Evolutionary conservation across 2,888 invertebrate genomes (phyloP), one percentile per base, ranked within the genome.

Genomic region (Arrhopalites spinosus): DNA sequence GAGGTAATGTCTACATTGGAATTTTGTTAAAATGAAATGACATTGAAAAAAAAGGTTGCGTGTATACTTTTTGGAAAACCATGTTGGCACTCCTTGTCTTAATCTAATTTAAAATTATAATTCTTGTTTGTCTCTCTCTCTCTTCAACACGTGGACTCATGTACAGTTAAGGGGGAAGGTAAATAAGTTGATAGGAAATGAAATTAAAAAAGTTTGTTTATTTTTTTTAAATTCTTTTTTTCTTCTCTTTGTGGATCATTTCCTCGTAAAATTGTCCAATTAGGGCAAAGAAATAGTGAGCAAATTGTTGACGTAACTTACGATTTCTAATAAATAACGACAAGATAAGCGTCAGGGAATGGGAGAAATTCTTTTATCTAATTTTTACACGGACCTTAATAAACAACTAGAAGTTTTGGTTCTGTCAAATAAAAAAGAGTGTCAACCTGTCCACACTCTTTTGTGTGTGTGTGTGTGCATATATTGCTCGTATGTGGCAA

Each of bases 51-150:
- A n/a, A n/a, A n/a, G n/a, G n/a, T n/a, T n/a, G n/a, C n/a, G n/a
- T n/a, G n/a, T n/a, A n/a, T n/a, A n/a, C n/a, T n/a, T n/a, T n/a
- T n/a, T n/a, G n/a, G 11, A 59, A 25, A 20, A 20, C 5, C 53
- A 2, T 20, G 59, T 11, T 20, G 23, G 20, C 59, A 59, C 59
- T 59, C 66, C 45, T 23, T 45, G 43, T 66, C 66, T 36, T 43
- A 66, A 43, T 66, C 45, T 66, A 66, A 66, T 66, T 66, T 66
- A 20, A 43, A 66, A 66, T 66, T 66, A 23, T 66, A 66, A 66
- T 43, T 17, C 8, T 36, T 20, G n/a, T n/a, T n/a, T n/a, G n/a
- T n/a, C n/a, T n/a, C n/a, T n/a, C n/a, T n/a, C n/a, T n/a, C n/a
- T 20, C 5, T 5, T 53, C 53, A 1, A 53, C 53, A 7, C 25